Evolutionary conservation across 1,140 invertebrate genomes (phyloP).

Genomic region (Drosophila sp.): DNA sequence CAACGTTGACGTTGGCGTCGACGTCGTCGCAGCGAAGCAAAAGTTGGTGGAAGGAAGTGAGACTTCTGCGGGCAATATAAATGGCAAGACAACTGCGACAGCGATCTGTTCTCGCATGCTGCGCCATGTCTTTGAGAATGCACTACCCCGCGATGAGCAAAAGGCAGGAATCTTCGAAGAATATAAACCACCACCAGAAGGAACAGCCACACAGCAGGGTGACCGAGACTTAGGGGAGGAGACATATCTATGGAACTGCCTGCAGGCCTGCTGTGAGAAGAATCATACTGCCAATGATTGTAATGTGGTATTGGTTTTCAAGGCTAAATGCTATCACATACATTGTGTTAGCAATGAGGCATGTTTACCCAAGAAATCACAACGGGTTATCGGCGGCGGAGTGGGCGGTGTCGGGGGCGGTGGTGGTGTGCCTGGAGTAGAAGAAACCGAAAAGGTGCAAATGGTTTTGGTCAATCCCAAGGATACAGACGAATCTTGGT

Average conservation of each 20-base stretch:
- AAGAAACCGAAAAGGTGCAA: conserved; percentile 84
- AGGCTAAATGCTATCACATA: conserved; percentile 90
- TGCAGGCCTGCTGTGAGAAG: conserved; percentile 88
- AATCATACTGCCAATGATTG: conserved; percentile 84
- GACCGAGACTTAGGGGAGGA: conserved; percentile 54
- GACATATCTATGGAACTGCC: conserved; percentile 85
- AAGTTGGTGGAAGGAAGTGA: conserved; percentile 36
- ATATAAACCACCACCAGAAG: conserved; percentile 50
- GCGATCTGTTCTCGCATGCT: conserved; percentile 67
- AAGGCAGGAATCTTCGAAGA: conserved; percentile 70
- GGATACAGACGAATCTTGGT: conserved; percentile 83
- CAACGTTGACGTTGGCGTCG: conserved; percentile 60
- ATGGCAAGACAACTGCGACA: conserved; percentile 2
- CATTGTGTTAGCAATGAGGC: conserved; percentile 88
- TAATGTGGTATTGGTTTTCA: conserved; percentile 91
- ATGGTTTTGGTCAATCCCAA: conserved; percentile 91
- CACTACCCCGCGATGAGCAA: conserved; percentile 66
- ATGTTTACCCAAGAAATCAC: conserved; percentile 87
- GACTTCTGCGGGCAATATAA: conserved; percentile 15
- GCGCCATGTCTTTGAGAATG: conserved; percentile 75
- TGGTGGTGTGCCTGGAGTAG: conserved; percentile 36
- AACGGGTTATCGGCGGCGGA: conserved; percentile 81
- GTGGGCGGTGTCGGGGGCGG: conserved; percentile 71
- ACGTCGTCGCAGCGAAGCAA: conserved; percentile 65
- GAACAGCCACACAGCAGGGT: conserved; percentile 11